These are phyloP conservation scores for Centrocercus urophasianus DNA, from an alignment of 2,113 vertebrate species.

Conservation along the genomic window DNA sequence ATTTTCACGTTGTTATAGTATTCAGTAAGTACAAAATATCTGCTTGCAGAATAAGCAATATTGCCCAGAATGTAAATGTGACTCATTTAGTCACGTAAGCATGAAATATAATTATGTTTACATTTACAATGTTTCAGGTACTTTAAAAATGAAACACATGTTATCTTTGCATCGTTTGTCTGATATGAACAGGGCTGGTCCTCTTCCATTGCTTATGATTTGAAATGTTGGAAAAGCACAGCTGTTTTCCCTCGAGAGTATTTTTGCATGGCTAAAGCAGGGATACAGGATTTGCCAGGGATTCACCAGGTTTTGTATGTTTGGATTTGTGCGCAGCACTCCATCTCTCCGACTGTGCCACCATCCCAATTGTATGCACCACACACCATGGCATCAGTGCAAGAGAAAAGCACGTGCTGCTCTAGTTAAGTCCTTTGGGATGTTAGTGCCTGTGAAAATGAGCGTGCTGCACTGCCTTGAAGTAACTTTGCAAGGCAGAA, in stretches of 20 bases:
- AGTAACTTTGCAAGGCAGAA: neutral
- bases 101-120: neutral
- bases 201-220: neutral
- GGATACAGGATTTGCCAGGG: neutral
- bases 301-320: neutral
- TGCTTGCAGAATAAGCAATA: neutral
- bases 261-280: neutral
- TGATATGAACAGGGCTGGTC: neutral
- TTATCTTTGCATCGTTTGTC: neutral
- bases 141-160: neutral
- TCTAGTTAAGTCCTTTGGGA: neutral
- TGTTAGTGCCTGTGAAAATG: neutral
- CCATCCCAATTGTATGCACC: no score
- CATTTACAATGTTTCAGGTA: accelerated
- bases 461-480: neutral
- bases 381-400: no score
- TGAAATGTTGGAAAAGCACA: neutral
- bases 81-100: neutral
- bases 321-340: neutral
- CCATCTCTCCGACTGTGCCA: no score
- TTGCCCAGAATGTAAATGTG: neutral
- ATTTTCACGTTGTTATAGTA: accelerated
- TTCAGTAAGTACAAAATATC: neutral
- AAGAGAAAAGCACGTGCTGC: neutral
- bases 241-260: neutral